Conservation (phyloP, 2,797 vertebrate species). For the Halcyon leucocephala region DNA sequence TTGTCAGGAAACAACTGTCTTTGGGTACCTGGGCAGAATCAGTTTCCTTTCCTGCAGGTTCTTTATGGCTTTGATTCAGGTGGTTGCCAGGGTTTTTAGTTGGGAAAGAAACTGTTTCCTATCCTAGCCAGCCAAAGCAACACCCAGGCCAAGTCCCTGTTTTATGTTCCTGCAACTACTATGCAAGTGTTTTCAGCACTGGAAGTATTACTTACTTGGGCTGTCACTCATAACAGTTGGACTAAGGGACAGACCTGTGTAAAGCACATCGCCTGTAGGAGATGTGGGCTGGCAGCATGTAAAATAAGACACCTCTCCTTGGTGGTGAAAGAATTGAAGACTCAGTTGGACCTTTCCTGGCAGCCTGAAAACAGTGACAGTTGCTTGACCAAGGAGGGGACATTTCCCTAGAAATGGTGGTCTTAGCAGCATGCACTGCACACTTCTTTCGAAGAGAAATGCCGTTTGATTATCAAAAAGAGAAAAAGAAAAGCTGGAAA, state of each 20-base stretch:
- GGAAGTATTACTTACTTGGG: neutral
- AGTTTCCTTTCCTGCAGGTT: neutral
- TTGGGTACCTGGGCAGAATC: neutral
- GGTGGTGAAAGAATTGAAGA: neutral
- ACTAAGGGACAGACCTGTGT: neutral
- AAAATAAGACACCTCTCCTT: neutral
- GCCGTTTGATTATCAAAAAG: neutral
- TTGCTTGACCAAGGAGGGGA: neutral
- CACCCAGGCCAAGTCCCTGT: too few relatives aligned
- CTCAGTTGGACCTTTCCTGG: neutral
- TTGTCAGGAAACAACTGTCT: neutral
- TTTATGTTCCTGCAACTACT: neutral
- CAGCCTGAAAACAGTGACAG: neutral
- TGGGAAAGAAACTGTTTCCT: neutral
- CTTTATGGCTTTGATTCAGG: neutral
- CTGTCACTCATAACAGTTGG: neutral
- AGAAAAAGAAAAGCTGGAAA: neutral
- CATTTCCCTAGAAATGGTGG: neutral
- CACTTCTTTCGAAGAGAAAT: neutral
- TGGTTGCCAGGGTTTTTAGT: neutral
- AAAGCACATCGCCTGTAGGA: neutral
- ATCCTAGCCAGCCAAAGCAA: neutral
- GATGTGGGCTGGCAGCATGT: rapidly evolving
- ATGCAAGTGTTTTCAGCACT: neutral
- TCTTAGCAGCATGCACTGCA: neutral